Base-by-base conservation (phyloP, 2,113 vertebrate genomes). In the Paramisgurnus dabryanus region DNA sequence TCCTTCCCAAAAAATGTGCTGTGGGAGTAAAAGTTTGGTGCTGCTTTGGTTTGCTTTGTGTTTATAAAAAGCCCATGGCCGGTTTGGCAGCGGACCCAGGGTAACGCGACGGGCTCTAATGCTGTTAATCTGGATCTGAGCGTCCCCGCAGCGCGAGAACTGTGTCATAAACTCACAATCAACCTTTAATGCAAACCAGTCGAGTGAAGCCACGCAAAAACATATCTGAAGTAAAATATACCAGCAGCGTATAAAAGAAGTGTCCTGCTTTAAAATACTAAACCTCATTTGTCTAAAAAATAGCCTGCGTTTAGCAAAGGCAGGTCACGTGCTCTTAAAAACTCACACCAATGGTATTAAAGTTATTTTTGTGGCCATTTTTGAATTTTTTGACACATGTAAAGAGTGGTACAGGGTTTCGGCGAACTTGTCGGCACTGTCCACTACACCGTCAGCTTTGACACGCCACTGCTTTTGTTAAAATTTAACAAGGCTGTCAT, bases 61-160 rank as follows among this genome's bases (percentile, higher is more conserved):
- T 13, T 72, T 39, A 27, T 12, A 22, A 57, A 74, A 74, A 74
- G 61, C 69, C 63, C 69, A 45, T 58, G 61, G 7, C 7, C 22
- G 49, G 40, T 80, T 58, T 73, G 78, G 69, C 60, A 10, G 11
- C 17, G 68, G 34, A 60, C 34, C 40, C 13, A 18, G 67, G 67
- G 78, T 67, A 63, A 17, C 61, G 57, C 76, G 43, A 71, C 43
- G 22, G 45, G 7, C 43, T 53, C 60, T 72, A 71, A 72, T 80
- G 78, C 66, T 10, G 47, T 57, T 80, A 80, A 80, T 72, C 78
- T 73, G 68, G 60, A 39, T 50, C 61, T 66, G 69, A 80, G 50
- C 65, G 53, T 40, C 18, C 66, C 76, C n/a, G 53, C n/a, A 27
- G 55, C 61, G 53, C 11, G 39, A 43, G 10, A 50, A n/a, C 68